Percentiles rank a stretch among this genome's conserved stretches.
Conservation (phyloP, 1,140 invertebrate genomes). For the Gryllus bimaculatus region DNA sequence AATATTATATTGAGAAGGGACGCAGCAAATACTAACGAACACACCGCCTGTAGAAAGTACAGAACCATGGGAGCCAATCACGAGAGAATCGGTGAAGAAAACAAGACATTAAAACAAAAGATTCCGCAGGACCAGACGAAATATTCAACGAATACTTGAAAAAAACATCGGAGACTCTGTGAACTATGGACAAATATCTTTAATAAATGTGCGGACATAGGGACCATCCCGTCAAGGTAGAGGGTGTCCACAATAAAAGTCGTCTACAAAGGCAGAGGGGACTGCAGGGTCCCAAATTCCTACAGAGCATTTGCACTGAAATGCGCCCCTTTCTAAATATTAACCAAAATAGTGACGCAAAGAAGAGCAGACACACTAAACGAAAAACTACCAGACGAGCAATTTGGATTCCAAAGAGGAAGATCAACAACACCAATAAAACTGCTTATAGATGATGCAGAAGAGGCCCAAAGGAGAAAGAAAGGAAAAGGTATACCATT, state of each 20-base stretch:
- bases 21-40: background rate
- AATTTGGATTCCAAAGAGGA: background rate
- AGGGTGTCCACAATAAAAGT: conserved; percentile 1
- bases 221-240: background rate
- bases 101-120: background rate
- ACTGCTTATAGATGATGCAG: background rate
- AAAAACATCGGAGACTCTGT: background rate
- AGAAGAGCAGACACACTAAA: background rate
- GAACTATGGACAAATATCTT: background rate
- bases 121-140: background rate
- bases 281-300: background rate
- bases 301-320: background rate
- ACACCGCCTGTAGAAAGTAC: background rate
- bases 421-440: background rate
- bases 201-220: background rate
- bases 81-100: background rate
- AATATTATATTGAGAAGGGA: too few relatives aligned
- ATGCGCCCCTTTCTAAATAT: background rate
- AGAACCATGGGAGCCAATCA: background rate
- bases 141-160: background rate
- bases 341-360: background rate
- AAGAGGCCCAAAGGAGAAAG: too few relatives aligned
- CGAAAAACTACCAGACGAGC: background rate
- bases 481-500: too few relatives aligned
- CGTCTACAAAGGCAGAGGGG: conserved; percentile 11